phyloP scores from a whole-genome alignment of 2,113 vertebrate genomes.

The Nannospalax galili region DNA sequence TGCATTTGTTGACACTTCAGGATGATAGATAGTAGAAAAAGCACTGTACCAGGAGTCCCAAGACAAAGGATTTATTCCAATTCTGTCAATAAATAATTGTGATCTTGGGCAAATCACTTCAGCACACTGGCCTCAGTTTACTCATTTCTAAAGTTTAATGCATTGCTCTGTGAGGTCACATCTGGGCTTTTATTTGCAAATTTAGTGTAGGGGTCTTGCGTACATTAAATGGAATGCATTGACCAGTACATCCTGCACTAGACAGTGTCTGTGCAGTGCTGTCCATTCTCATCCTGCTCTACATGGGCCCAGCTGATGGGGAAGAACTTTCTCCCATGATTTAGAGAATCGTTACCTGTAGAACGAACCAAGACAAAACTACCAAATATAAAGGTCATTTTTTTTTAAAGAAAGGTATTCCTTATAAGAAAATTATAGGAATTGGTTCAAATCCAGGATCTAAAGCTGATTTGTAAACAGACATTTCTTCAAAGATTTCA shows the following conservation, averaged over 20 bases:
- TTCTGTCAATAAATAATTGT: slow-evolving; percentile 47
- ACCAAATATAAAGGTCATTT: background rate
- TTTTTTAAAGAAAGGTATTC: background rate
- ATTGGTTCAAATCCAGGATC: slow-evolving; percentile 35
- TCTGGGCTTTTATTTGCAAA: slow-evolving; percentile 4
- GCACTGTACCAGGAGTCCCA: background rate
- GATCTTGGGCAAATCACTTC: slow-evolving; percentile 45
- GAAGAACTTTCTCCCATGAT: background rate
- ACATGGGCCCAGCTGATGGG: background rate
- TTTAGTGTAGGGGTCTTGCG: background rate
- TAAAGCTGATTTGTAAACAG: slow-evolving; percentile 34
- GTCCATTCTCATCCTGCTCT: background rate
- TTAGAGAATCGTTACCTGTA: slow-evolving; percentile 45
- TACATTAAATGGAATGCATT: background rate
- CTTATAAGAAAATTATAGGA: slow-evolving; percentile 19
- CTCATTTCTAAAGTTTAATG: slow-evolving; percentile 33
- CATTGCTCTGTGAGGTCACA: background rate
- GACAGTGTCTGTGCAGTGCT: background rate
- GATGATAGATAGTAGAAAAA: slow-evolving; percentile 44
- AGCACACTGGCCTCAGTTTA: slow-evolving; percentile 5
- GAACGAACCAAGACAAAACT: slow-evolving; percentile 41
- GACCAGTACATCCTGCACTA: background rate
- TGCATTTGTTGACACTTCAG: slow-evolving; percentile 53
- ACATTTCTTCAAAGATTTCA: background rate
- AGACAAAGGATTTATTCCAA: slow-evolving; percentile 44